These are phyloP conservation scores for Alviniconcha marisindica DNA, from an alignment of 1,140 invertebrate species.

Conservation along the genomic window DNA sequence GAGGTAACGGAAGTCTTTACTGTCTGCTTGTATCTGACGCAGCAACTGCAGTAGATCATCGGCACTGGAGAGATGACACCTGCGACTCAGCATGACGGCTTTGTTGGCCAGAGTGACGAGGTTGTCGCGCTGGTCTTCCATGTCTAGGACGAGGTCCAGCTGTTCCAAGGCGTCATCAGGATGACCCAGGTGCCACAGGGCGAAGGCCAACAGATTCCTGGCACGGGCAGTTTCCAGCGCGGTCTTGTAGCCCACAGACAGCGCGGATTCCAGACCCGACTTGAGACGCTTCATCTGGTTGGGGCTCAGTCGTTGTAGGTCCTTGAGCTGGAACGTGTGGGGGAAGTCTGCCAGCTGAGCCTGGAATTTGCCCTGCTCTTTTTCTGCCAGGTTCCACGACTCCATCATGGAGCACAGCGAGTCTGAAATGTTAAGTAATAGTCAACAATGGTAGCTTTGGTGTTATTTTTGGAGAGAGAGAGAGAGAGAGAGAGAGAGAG, in stretches of 20 bases:
- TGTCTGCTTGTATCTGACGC: not conserved
- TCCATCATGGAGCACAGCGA: not conserved
- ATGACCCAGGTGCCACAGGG: not conserved
- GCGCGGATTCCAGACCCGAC: not conserved
- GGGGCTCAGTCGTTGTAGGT: not conserved
- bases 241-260: conserved; percentile 23
- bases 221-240: conserved; percentile 24
- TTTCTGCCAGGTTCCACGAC: not conserved
- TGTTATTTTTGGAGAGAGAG: too few species aligned
- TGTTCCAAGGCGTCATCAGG: not conserved
- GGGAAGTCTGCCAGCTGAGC: conserved; percentile 16
- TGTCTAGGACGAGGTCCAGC: not conserved
- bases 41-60: not conserved
- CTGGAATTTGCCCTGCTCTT: not conserved
- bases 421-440: too few species aligned
- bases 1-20: conserved; percentile 4
- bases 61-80: not conserved
- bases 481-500: too few species aligned
- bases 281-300: not conserved
- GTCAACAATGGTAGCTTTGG: too few species aligned
- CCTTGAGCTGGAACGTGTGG: conserved; percentile 26
- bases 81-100: not conserved
- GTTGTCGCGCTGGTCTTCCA: not conserved
- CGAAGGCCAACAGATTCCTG: conserved; percentile 16
- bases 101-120: conserved; percentile 30